Percentiles rank a stretch among this genome's conserved stretches.
phyloP scores from a whole-genome alignment of 1,140 invertebrate genomes.

The Leptinotarsa texana region DNA sequence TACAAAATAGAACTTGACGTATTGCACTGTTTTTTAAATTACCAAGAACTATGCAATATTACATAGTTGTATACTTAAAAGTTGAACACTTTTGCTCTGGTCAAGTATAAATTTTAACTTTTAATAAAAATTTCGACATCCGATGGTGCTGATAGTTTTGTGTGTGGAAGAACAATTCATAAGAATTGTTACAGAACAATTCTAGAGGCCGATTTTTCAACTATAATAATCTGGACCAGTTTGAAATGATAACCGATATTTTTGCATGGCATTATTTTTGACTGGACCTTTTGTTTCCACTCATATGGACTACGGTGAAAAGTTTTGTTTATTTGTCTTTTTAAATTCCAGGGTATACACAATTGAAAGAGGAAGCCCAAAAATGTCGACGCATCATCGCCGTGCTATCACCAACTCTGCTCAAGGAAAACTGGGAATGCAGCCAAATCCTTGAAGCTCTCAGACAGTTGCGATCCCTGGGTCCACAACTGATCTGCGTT shows the following conservation, averaged over 20 bases:
- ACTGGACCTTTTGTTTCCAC: neutral
- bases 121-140: too few relatives aligned
- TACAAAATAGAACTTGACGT: too few relatives aligned
- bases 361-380: conserved; percentile 39
- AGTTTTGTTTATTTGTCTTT: conserved; percentile 2
- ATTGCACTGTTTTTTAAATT: too few relatives aligned
- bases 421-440: conserved; percentile 49
- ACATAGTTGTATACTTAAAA: too few relatives aligned
- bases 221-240: too few relatives aligned
- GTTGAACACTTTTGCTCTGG: too few relatives aligned
- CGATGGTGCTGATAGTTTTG: too few relatives aligned
- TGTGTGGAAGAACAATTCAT: too few relatives aligned
- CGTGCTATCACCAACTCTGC: conserved; percentile 45
- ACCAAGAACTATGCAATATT: too few relatives aligned
- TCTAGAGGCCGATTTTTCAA: too few relatives aligned
- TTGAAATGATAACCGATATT: neutral
- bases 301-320: neutral
- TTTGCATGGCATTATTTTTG: neutral
- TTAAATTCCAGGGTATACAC: conserved; percentile 45
- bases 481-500: conserved; percentile 44
- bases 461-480: conserved; percentile 47
- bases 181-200: too few relatives aligned
- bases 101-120: too few relatives aligned
- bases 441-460: conserved; percentile 45
- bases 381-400: conserved; percentile 46